Evolutionary conservation across 1,140 invertebrate species (phyloP).

Genomic region (Bemisia tabaci): DNA sequence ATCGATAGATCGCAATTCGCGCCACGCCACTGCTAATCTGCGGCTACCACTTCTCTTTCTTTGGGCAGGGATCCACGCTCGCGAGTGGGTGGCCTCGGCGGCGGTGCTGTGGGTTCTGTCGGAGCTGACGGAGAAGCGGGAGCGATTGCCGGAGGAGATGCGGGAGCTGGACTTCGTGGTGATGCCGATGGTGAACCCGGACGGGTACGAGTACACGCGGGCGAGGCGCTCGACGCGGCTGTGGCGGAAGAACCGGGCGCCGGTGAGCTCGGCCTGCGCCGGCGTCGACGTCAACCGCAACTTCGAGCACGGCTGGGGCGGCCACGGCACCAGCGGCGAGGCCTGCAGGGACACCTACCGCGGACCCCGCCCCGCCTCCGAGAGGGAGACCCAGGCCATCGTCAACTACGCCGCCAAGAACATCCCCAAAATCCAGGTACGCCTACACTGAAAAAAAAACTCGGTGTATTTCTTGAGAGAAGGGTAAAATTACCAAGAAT

Average conservation of each 20-base stretch:
- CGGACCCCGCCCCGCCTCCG: conserved; percentile 64
- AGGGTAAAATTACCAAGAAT: too few species aligned
- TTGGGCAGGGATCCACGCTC: conserved; percentile 48
- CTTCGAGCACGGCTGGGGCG: conserved; percentile 51
- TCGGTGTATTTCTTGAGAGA: too few species aligned
- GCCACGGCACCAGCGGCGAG: conserved; percentile 54
- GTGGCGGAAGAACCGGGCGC: conserved; percentile 65
- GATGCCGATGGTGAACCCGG: conserved; percentile 44
- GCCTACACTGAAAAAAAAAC: too few species aligned
- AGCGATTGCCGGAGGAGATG: conserved; percentile 49
- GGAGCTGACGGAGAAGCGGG: conserved; percentile 57
- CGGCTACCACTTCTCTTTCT: too few species aligned
- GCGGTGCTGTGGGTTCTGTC: conserved; percentile 47
- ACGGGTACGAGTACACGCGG: conserved; percentile 49
- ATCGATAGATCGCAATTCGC: too few species aligned
- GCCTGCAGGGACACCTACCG: conserved; percentile 68
- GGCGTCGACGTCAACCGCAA: conserved; percentile 58
- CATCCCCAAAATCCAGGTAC: conserved; percentile 22
- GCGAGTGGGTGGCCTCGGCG: conserved; percentile 71
- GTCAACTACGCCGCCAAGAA: conserved; percentile 20
- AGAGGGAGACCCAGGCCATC: conserved; percentile 59
- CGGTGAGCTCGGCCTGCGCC: conserved; percentile 17
- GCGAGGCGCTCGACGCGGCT: conserved; percentile 47
- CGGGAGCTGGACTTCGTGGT: conserved; percentile 44
- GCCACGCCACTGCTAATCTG: too few species aligned